Evolutionary conservation across 2,888 invertebrate species (phyloP), one percentile per base, ranked within the genome.

Genomic region (Chrysopilus asiliformis): DNA sequence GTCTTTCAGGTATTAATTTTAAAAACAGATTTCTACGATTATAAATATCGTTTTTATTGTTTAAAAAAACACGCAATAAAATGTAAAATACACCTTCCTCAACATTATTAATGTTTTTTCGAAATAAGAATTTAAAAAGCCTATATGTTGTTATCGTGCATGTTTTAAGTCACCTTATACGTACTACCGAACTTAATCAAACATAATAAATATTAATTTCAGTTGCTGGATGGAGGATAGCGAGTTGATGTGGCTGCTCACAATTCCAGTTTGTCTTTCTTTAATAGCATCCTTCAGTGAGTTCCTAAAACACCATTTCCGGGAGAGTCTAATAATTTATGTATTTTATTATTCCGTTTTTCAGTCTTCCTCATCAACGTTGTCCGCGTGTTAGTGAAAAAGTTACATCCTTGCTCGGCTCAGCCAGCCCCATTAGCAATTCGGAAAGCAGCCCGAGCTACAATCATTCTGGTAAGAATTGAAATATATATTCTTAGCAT

Each of bases 141-240:
- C n/a, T n/a, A n/a, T n/a, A n/a, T n/a, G n/a, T n/a, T n/a, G n/a
- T n/a, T n/a, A n/a, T n/a, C n/a, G n/a, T n/a, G n/a, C n/a, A n/a
- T n/a, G n/a, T n/a, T n/a, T n/a, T n/a, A n/a, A n/a, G n/a, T n/a
- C n/a, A n/a, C n/a, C n/a, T n/a, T n/a, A n/a, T n/a, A n/a, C n/a
- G n/a, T n/a, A n/a, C n/a, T n/a, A n/a, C n/a, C n/a, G n/a, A n/a
- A n/a, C n/a, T n/a, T n/a, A n/a, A n/a, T n/a, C n/a, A n/a, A n/a
- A n/a, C n/a, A n/a, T n/a, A n/a, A n/a, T n/a, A n/a, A 10, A 18
- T 26, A 17, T 30, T n/a, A 38, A 19, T 56, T 50, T 28, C 49
- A 79, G 79, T 43, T 79, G 79, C 57, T 79, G 79, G 79, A 70
- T 77, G 54, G 67, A 72, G 31, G 68, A 73, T 31, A 74, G 72